Evolutionary conservation across 2,797 vertebrate species (phyloP), one percentile per base, ranked within the genome.

Genomic region (Xenopus petersii): DNA sequence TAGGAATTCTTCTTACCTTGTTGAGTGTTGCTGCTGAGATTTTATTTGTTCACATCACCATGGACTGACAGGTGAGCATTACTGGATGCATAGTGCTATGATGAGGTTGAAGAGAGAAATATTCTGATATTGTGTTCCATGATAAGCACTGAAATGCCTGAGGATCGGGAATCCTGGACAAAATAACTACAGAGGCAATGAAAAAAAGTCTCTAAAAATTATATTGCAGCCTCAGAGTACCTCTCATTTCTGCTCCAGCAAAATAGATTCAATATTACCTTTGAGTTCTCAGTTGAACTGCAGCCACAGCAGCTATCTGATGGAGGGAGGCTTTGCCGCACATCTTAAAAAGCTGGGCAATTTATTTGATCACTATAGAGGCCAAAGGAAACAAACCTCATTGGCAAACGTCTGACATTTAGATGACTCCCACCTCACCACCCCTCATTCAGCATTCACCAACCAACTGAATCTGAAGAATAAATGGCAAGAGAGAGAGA

Each of bases 341-440:
- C 64, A 73, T 77, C 75, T 68, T 73, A 77, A 77, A 67, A 73
- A 72, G 69, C 70, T 21, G 21, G 69, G 70, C 72, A 59, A 78
- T 78, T 69, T 73, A 73, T 78, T 73, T 73, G 71, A 73, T 69
- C 65, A 73, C 51, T 30, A 51, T 56, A 64, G 70, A 69, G 66
- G 65, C 59, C 71, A 73, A 63, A 69, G 60, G 71, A 69, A 69
- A 69, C 58, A 69, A 73, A 69, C 60, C 75, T 60, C 46, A 78
- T 73, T 78, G 75, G 75, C 75, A 78, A 67, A 51, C 49, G 71
- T 24, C 75, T 78, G 75, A 73, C 71, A 69, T 66, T 67, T 58
- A 61, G 72, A 78, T 46, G 15, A 56, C 71, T 46, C 70, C 75
- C 75, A 69, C 75, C 70, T 73, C 70, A 26, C 48, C 58, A 63